phyloP scores from a whole-genome alignment of 2,888 invertebrate genomes.

The Andrena praecox region DNA sequence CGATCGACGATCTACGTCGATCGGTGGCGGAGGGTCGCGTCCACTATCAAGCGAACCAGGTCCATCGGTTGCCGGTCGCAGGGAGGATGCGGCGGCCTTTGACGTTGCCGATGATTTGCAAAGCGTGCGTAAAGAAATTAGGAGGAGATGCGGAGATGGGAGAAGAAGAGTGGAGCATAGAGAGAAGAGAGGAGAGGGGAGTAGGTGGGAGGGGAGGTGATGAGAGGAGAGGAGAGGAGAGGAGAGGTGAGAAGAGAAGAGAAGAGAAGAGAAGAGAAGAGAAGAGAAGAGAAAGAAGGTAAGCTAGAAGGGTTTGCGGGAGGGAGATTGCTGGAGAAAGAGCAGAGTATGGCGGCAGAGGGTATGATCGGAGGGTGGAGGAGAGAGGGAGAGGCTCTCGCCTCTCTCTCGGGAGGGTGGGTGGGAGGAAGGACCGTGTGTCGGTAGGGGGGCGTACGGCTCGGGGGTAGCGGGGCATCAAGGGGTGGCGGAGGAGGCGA shows the following conservation, averaged over 20 bases:
- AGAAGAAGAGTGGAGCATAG: background rate
- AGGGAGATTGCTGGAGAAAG: slow-evolving; percentile 41
- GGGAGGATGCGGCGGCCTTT: slow-evolving; percentile 13
- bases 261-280: background rate
- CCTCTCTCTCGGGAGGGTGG: slow-evolving; percentile 21
- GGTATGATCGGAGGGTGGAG: slow-evolving; percentile 40
- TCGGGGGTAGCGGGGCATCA: slow-evolving; percentile 44
- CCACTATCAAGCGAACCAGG: background rate
- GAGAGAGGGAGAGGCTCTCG: slow-evolving; percentile 24
- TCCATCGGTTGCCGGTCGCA: slow-evolving; percentile 5
- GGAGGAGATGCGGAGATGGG: background rate
- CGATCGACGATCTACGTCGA: too few relatives aligned
- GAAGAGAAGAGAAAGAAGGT: slow-evolving; percentile 14
- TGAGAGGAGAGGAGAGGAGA: background rate
- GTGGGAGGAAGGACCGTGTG: slow-evolving; percentile 30
- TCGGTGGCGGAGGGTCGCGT: background rate
- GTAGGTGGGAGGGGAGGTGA: too few relatives aligned
- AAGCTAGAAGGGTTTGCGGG: slow-evolving; percentile 23
- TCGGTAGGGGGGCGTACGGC: slow-evolving; percentile 12
- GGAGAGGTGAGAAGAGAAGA: background rate
- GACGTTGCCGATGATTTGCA: slow-evolving; percentile 45
- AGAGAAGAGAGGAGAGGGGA: background rate
- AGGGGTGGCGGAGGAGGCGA: slow-evolving; percentile 50
- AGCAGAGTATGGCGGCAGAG: slow-evolving; percentile 40
- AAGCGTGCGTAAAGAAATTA: background rate